Percentiles rank a stretch among this genome's conserved stretches.
These are phyloP conservation scores for Phortica magna DNA, from an alignment of 2,888 invertebrate species.

Conservation along the genomic window DNA sequence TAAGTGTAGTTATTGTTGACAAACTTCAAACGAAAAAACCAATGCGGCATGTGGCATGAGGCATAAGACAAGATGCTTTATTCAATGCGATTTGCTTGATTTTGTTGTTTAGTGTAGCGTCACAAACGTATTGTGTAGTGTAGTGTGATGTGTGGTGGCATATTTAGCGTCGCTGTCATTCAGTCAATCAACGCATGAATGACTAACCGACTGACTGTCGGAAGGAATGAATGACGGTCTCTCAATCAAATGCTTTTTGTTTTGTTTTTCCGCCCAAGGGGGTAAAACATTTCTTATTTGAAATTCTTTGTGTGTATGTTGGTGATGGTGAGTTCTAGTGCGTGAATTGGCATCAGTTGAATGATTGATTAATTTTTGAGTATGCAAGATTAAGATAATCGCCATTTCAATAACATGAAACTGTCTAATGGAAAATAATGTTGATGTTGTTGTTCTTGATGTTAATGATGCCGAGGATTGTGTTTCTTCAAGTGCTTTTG, in stretches of 20 bases:
- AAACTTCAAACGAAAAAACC: slow-evolving; percentile 56
- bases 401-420: slow-evolving; percentile 64
- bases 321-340: neutral
- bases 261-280: neutral
- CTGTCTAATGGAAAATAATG: slow-evolving; percentile 30
- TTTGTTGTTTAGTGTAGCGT: neutral
- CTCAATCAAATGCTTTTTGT: neutral
- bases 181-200: slow-evolving; percentile 22
- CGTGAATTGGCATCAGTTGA: slow-evolving; percentile 62
- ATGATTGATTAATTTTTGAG: slow-evolving; percentile 68
- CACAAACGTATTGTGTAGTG: neutral
- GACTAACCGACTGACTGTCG: slow-evolving; percentile 15
- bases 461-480: neutral
- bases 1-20: slow-evolving; percentile 74
- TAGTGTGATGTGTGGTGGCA: slow-evolving; percentile 16
- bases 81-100: neutral
- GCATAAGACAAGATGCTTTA: neutral
- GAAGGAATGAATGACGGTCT: neutral
- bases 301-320: neutral
- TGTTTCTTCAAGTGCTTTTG: slow-evolving; percentile 7
- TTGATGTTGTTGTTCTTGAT: slow-evolving; percentile 13
- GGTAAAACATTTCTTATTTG: neutral
- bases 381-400: slow-evolving; percentile 67
- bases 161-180: slow-evolving; percentile 26
- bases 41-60: slow-evolving; percentile 9